Evolutionary conservation across 2,888 invertebrate genomes (phyloP).

Genomic region (Sipunculus nudus): DNA sequence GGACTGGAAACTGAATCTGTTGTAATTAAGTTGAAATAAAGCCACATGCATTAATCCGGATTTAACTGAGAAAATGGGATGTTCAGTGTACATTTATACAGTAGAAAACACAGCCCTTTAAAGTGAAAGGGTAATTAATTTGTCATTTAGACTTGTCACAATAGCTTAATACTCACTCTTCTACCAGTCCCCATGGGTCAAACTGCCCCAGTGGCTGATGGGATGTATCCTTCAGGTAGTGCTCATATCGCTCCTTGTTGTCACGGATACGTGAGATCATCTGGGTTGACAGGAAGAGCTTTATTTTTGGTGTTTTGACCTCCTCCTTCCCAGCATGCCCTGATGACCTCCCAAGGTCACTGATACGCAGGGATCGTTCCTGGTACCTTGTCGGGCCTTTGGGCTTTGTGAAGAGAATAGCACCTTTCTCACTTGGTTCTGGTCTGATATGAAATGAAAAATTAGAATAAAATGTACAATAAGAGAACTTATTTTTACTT

Average conservation of each 20-base stretch:
- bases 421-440: not conserved
- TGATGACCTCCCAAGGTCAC: not conserved
- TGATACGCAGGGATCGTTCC: not conserved
- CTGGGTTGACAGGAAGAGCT: conserved; percentile 42
- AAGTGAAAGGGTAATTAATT: too few species aligned
- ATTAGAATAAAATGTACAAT: not conserved
- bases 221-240: conserved; percentile 47
- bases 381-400: not conserved
- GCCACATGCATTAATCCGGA: not conserved
- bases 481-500: not conserved
- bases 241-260: conserved; percentile 47
- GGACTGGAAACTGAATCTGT: too few species aligned
- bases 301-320: not conserved
- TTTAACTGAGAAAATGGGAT: not conserved
- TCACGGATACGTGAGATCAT: conserved; percentile 45
- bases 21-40: too few species aligned
- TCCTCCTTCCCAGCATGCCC: not conserved
- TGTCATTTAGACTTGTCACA: too few species aligned
- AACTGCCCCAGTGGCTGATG: conserved; percentile 51
- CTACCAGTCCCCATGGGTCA: conserved; percentile 56
- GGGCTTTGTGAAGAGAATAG: not conserved
- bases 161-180: conserved; percentile 53
- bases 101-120: too few species aligned
- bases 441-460: not conserved
- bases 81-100: too few species aligned